Base-by-base conservation (phyloP, 1,140 invertebrate genomes). In the Drosophila lowei region DNA sequence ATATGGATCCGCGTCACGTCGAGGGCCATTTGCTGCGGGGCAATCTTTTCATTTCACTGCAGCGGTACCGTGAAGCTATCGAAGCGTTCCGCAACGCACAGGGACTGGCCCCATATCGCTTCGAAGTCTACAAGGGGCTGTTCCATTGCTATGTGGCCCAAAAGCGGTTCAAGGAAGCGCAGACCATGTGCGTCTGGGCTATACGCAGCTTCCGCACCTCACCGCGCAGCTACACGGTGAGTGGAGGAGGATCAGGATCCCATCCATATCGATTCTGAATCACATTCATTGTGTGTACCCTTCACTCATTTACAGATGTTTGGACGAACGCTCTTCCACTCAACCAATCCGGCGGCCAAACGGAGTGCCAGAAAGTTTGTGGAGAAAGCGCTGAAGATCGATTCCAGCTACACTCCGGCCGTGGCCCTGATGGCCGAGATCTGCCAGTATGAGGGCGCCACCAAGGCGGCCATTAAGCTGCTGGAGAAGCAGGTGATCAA, bases 1-100 rank as follows among this genome's bases (percentile, higher is more conserved):
- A 89, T 7, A 43, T 93, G n/a, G 92, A 93, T 83, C 90, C 92
- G 3, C 92, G 91, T 5, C 93, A 93, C 80, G 92, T 95, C n/a
- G 95, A 96, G 86, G 95, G 95, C 1, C 91, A 95, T 8, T 92
- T 96, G 42, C 81, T 96, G 6, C 94, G 95, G 62, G 96, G 94
- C 2, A 93, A 93, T 57, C 93, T 95, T 41, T 92, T 96, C 8
- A 91, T 94, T 16, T 93, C 95, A 34, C 90, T 95, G 43, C 95
- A 95, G 72, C 95, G 95, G 42, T 93, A 93, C 61, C 92, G 93
- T 59, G 95, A 96, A 70, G 95, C 95, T 1, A 92, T 95, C 1
- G 91, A 92, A 23, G 94, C 94, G 71, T 96, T 95, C 84, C 92
- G 94, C 75, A 94, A 95, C 78, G 95, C 94, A 0, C 93, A 95